Conservation (phyloP, 2,888 invertebrate species). For the Cephus rjabovi region DNA sequence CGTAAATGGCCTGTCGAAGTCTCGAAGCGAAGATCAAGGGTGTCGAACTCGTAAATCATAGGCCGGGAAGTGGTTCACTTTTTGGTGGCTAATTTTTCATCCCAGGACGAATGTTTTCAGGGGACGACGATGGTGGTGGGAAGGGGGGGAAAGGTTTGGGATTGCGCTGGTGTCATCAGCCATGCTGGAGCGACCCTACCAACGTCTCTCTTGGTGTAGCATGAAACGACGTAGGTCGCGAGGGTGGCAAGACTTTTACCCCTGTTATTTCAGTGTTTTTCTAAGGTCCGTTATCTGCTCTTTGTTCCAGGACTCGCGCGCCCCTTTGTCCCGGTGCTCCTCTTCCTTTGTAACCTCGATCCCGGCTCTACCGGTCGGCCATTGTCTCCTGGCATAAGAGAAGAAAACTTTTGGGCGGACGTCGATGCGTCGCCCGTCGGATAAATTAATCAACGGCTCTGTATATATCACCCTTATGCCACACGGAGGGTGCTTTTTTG, state of each 20-base stretch:
- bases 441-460: slow-evolving; percentile 46
- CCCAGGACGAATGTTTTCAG: neutral
- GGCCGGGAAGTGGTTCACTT: slow-evolving; percentile 21
- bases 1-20: too few species aligned
- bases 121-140: neutral
- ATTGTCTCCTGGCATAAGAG: slow-evolving; percentile 17
- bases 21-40: neutral
- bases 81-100: slow-evolving; percentile 36
- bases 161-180: neutral
- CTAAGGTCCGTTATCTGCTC: slow-evolving; percentile 57
- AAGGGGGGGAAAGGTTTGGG: neutral
- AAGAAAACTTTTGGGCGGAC: slow-evolving; percentile 22
- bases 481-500: neutral
- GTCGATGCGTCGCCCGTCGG: slow-evolving; percentile 25
- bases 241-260: neutral
- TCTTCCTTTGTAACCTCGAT: slow-evolving; percentile 42
- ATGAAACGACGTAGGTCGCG: neutral
- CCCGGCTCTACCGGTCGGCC: slow-evolving; percentile 34
- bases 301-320: slow-evolving; percentile 58
- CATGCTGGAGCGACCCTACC: too few species aligned
- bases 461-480: neutral
- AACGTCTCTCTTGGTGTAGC: too few species aligned
- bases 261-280: slow-evolving; percentile 47
- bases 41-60: slow-evolving; percentile 1
- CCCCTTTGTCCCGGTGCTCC: slow-evolving; percentile 49